Evolutionary conservation across 2,888 invertebrate species (phyloP), one percentile per base, ranked within the genome.

Genomic region (Brenthis ino): DNA sequence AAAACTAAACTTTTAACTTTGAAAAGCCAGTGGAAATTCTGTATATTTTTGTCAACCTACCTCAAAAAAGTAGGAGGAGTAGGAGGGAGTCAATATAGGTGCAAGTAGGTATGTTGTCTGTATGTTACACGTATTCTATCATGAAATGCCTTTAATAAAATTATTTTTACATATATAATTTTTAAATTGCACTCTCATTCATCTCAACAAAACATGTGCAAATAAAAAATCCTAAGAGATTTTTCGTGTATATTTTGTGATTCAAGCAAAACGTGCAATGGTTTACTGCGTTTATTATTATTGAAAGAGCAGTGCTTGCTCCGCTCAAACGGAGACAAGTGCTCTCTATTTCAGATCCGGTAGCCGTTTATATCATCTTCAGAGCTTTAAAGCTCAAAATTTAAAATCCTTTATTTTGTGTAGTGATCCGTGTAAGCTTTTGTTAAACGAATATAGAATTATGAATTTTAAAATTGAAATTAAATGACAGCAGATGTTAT

Each of bases 251-350:
- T 8, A 50, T 13, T 13, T 16, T 0, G 6, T 16, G 33, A 37
- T 16, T 14, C 16, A 37, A 43, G 50, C 33, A n/a, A 33, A 64
- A 68, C 60, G 68, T 66, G 58, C 58, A 57, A 60, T 71, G 48
- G 66, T 67, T 67, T 57, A 50, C 51, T 64, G 58, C 64, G 63
- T 58, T 71, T 71, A 67, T 64, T 71, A 67, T 64, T 71, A 71
- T 71, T 58, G 66, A 67, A 71, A 71, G 58, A 64, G 71, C 65
- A 68, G 57, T 63, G 71, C 69, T 69, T 53, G 55, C 64, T 65
- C 64, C 60, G 50, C 66, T 66, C 60, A 53, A 57, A 50, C 50
- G 58, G 64, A 56, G 64, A 64, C 66, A 69, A 71, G 71, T 54
- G 66, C 69, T 60, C 67, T 71, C 60, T 24, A 53, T 66, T 61